These are phyloP conservation scores for Lycia hirtaria DNA, from an alignment of 2,888 invertebrate species.

Conservation along the genomic window DNA sequence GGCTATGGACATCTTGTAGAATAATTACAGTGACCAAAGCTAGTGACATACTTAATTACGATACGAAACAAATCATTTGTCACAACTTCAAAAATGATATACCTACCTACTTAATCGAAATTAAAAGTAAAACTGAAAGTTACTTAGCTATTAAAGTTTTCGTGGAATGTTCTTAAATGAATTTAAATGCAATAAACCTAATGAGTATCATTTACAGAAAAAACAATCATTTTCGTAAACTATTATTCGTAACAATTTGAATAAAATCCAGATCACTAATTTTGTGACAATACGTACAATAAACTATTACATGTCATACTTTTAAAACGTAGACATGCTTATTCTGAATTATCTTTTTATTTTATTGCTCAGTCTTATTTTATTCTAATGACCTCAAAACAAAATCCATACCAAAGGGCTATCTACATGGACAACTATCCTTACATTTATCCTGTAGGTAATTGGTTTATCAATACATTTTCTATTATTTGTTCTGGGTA, in stretches of 20 bases:
- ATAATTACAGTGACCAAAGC: too few species aligned
- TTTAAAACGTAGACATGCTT: neutral
- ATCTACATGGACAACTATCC: neutral
- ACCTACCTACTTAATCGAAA: too few species aligned
- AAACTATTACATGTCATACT: neutral
- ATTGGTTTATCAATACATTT: neutral
- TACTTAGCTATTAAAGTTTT: too few species aligned
- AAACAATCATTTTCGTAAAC: neutral
- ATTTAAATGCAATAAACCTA: neutral
- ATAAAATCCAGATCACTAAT: neutral
- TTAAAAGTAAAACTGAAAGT: too few species aligned
- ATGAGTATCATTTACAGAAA: conserved; percentile 8
- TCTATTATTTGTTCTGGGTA: neutral
- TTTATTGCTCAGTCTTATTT: conserved; percentile 2
- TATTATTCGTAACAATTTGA: neutral
- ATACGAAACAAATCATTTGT: too few species aligned
- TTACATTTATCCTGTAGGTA: conserved; percentile 3
- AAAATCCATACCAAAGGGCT: neutral
- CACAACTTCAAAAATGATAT: too few species aligned
- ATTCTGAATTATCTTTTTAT: neutral
- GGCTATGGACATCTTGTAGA: too few species aligned
- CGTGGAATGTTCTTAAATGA: neutral
- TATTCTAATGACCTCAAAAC: neutral
- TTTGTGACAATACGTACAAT: neutral
- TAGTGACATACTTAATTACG: too few species aligned